These are phyloP conservation scores for Malthinus seriepunctatus DNA, from an alignment of 2,888 invertebrate genomes.

Conservation along the genomic window DNA sequence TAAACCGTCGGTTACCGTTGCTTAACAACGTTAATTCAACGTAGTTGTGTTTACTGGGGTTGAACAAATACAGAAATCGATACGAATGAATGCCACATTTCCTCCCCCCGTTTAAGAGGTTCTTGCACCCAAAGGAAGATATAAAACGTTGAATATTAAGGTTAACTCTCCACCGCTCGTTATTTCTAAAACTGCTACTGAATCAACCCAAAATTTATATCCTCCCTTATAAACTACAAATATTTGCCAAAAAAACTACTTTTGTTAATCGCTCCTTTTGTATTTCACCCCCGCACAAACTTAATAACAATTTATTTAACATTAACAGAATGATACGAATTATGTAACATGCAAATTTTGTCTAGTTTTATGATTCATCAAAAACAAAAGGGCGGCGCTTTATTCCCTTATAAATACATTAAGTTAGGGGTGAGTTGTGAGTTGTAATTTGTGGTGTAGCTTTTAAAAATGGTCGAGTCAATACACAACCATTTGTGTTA, in stretches of 20 bases:
- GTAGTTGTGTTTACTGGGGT: no score
- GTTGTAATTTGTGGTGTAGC: constrained; percentile 7
- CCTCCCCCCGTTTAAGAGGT: constrained; percentile 19
- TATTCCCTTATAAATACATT: constrained; percentile 18
- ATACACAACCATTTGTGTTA: not conserved
- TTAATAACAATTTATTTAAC: no score
- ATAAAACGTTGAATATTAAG: constrained; percentile 17
- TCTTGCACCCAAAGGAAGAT: constrained; percentile 16
- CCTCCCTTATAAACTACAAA: not conserved
- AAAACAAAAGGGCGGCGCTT: constrained; percentile 11
- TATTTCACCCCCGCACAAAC: no score
- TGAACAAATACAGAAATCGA: constrained; percentile 47
- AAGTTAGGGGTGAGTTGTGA: constrained; percentile 6
- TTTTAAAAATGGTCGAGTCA: constrained; percentile 2
- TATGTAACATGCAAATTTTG: constrained; percentile 8
- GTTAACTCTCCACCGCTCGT: not conserved
- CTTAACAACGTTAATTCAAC: no score
- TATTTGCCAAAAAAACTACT: not conserved
- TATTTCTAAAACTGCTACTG: constrained; percentile 1
- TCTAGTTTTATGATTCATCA: constrained; percentile 15
- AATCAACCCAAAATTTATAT: not conserved
- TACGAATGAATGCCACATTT: constrained; percentile 42
- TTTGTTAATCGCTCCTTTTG: not conserved
- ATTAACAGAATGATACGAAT: no score
- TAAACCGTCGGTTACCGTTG: no score